Evolutionary conservation across 2,888 invertebrate genomes (phyloP), one percentile per base, ranked within the genome.

Genomic region (Nyleta sp.): DNA sequence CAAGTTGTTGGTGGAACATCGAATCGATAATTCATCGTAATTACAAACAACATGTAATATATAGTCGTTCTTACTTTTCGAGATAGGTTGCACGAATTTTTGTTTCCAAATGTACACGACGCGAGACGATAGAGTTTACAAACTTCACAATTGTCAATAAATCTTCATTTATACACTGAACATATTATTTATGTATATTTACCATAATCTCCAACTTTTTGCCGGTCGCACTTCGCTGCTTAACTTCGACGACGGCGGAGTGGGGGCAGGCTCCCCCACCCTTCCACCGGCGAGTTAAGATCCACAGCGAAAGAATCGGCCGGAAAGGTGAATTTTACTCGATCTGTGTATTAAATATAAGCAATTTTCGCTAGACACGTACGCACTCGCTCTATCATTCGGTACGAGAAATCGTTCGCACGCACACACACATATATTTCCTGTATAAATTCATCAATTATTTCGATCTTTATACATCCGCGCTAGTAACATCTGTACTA

Each of bases 131-230:
- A 74, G 60, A 79, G 74, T 71, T 75, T 55, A 75, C 70, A 74
- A 78, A 78, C 78, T 78, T 78, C 74, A 74, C 74, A 74, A 60
- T 67, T 62, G 65, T 71, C 35, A 64, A 74, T 78, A 78, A 78
- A 74, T 74, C 40, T 73, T 78, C 64, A 60, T 75, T 62, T 78
- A 57, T 73, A 78, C 78, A 68, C 62, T 67, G 62, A 78, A 77
- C 72, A 67, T 53, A 17, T 55, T 72, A 72, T 20, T 60, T 60
- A 33, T 57, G 44, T 74, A 60, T 67, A 53, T 59, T 35, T 38
- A 38, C 17, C 17, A 2, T 70, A 42, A 18, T 35, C 22, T 33
- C 42, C 46, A 48, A 17, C n/a, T 70, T 50, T 33, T 22, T 20
- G 13, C 38, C 24, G 50, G 38, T 6, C 33, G 15, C 20, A 31